phyloP scores from a whole-genome alignment of 2,113 vertebrate species.

The Zingel zingel region DNA sequence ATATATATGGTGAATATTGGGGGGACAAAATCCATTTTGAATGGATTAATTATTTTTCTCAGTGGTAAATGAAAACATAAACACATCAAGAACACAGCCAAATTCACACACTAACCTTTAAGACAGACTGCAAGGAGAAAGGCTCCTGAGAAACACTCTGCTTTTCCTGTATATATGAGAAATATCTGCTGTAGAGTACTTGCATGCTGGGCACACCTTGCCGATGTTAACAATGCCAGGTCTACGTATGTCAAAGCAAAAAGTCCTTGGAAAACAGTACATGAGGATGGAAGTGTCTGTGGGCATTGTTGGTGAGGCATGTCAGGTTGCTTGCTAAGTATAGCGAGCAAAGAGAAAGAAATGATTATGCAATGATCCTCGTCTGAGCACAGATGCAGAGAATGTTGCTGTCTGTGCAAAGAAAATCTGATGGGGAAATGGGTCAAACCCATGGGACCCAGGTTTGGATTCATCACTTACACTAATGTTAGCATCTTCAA shows the following conservation, averaged over 20 bases:
- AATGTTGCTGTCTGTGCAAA: constrained; percentile 68
- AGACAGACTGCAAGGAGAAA: constrained; percentile 56
- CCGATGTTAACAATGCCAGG: constrained; percentile 66
- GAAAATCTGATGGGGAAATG: constrained; percentile 67
- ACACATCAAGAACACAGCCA: constrained; percentile 43
- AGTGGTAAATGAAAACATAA: constrained; percentile 50
- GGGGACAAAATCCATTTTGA: background rate
- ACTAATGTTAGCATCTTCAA: too few relatives aligned
- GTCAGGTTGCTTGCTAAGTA: constrained; percentile 70
- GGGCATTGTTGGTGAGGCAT: constrained; percentile 60
- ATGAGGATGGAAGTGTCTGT: constrained; percentile 67
- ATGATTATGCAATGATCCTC: constrained; percentile 71
- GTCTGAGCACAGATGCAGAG: constrained; percentile 55
- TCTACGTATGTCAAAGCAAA: constrained; percentile 71
- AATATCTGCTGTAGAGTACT: constrained; percentile 48
- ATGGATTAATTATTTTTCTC: constrained; percentile 31
- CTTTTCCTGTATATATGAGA: constrained; percentile 59
- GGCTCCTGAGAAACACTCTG: constrained; percentile 30
- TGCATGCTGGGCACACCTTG: constrained; percentile 61
- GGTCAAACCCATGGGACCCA: constrained; percentile 42
- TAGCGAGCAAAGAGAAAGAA: constrained; percentile 68
- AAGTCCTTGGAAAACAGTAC: constrained; percentile 70
- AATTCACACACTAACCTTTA: constrained; percentile 69
- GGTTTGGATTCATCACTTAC: too few relatives aligned
- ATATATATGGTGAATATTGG: constrained; percentile 15